These are phyloP conservation scores for Polyommatus iphigenia DNA, from an alignment of 2,888 invertebrate species.

Conservation along the genomic window DNA sequence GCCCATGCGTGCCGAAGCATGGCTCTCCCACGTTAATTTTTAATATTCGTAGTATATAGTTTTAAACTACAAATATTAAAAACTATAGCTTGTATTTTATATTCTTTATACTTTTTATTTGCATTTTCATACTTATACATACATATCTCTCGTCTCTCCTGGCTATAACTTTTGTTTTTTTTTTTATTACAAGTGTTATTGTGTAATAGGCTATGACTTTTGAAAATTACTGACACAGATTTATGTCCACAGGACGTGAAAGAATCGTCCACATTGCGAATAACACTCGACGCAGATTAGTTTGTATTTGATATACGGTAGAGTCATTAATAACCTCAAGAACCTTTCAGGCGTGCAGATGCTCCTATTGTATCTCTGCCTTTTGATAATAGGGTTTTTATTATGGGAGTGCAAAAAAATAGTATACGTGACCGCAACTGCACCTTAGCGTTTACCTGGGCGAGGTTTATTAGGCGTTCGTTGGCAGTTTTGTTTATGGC, in stretches of 20 bases:
- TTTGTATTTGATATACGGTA: slow-evolving; percentile 37
- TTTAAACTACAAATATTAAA: too few relatives aligned
- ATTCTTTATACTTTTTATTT: too few relatives aligned
- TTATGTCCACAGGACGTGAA: slow-evolving; percentile 18
- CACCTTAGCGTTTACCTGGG: slow-evolving; percentile 47
- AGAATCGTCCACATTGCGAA: slow-evolving; percentile 4
- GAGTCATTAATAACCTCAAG: slow-evolving; percentile 48
- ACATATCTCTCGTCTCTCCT: background rate
- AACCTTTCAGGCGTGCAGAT: slow-evolving; percentile 43
- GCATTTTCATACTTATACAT: background rate
- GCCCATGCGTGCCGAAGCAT: too few relatives aligned
- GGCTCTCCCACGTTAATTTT: too few relatives aligned
- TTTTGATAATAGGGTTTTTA: slow-evolving; percentile 51
- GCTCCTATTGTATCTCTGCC: slow-evolving; percentile 50
- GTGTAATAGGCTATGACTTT: background rate
- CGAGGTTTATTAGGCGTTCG: slow-evolving; percentile 22
- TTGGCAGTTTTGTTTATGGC: slow-evolving; percentile 29
- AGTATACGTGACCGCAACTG: slow-evolving; percentile 47
- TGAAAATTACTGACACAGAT: background rate
- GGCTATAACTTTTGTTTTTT: background rate
- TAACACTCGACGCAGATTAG: slow-evolving; percentile 51
- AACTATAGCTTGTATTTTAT: too few relatives aligned
- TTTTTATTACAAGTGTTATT: background rate
- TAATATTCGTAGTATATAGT: too few relatives aligned
- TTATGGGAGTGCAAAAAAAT: slow-evolving; percentile 56